These are phyloP conservation scores for Acleris emargana DNA, from an alignment of 2,888 invertebrate genomes.

Conservation along the genomic window DNA sequence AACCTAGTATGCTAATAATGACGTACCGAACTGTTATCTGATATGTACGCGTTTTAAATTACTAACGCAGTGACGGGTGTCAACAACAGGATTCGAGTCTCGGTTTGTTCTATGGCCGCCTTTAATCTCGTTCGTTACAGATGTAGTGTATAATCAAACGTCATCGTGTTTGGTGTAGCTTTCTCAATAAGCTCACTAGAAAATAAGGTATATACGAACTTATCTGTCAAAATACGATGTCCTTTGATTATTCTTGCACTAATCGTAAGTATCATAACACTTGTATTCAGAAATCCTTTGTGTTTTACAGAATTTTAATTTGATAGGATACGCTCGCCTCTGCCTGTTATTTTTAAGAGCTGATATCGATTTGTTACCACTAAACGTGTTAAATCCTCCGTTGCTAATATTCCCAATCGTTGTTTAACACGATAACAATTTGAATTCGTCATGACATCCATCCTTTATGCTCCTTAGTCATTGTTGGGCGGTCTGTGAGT, in stretches of 20 bases:
- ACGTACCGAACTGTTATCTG: conserved; percentile 67
- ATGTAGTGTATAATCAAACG: too few species aligned
- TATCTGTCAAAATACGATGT: too few species aligned
- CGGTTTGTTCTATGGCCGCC: neutral
- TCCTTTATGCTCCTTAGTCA: conserved; percentile 51
- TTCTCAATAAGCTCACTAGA: too few species aligned
- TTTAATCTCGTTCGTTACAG: too few species aligned
- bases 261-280: too few species aligned
- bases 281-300: too few species aligned
- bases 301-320: too few species aligned
- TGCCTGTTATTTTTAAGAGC: too few species aligned
- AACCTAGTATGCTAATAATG: conserved; percentile 37
- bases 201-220: too few species aligned
- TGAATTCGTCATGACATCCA: conserved; percentile 16
- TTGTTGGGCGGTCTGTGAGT: conserved; percentile 52
- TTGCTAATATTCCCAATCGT: neutral
- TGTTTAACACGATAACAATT: conserved; percentile 2
- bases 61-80: conserved; percentile 66
- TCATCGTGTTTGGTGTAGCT: too few species aligned
- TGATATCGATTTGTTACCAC: neutral
- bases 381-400: neutral
- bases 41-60: conserved; percentile 67
- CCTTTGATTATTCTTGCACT: too few species aligned
- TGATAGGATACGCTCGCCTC: too few species aligned
- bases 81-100: conserved; percentile 48